Evolutionary conservation across 2,888 invertebrate species (phyloP), one percentile per base, ranked within the genome.

Genomic region (Spilosoma lubricipeda): DNA sequence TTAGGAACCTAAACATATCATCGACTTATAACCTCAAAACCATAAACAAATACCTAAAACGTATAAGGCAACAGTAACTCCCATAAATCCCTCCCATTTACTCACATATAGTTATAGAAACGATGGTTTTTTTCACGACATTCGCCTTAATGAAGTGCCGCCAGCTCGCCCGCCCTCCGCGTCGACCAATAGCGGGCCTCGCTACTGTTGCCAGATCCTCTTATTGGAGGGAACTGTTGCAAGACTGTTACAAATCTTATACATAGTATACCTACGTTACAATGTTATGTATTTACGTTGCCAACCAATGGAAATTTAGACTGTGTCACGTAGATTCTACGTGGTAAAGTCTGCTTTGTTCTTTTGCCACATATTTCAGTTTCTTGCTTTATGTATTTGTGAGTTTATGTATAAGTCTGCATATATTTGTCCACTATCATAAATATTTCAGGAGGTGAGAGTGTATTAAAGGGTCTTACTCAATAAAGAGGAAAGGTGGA

Each of bases 111-210:
- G 27, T 13, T 39, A 30, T 33, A 74, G 7, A 20, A 72, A 48
- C 65, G 72, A 66, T 48, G 33, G 15, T 30, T 69, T 75, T 75
- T 75, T 75, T 72, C 69, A 42, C 75, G 36, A 70, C 56, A 39
- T 0, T 36, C 66, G 63, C 79, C 75, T 79, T 88, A 88, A 90
- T 88, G 88, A 88, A 86, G 86, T 82, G 82, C 75, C 79, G 83
- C n/a, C n/a, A 20, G 36, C 66, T 67, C 64, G 64, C 85, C 84
- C 82, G 83, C 81, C 71, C 79, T 72, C 82, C 73, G 45, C 52
- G 73, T 77, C 36, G 42, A 64, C 88, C 86, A 85, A 88, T 86
- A 73, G 65, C 67, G 9, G n/a, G 3, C 79, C 71, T 79, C 67
- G 86, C 77, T 84, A 88, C 88, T 77, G 89, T 86, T 81, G 75